Conservation (phyloP, 2,797 vertebrate genomes). For the Smutsia gigantea region DNA sequence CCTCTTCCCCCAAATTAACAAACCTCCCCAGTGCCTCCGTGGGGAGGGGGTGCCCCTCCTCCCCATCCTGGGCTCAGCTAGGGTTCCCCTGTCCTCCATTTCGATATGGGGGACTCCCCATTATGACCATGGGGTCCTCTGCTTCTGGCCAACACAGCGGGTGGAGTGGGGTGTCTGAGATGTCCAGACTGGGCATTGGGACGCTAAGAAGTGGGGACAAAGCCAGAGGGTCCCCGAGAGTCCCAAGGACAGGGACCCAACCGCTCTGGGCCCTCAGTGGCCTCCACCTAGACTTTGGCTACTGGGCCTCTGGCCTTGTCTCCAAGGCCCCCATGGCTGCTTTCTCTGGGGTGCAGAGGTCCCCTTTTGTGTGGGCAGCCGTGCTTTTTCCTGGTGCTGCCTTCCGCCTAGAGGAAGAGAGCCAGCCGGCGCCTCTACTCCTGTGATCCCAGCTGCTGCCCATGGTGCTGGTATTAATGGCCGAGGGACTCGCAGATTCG, state of each 20-base stretch:
- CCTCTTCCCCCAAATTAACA: background rate
- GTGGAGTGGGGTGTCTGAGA: background rate
- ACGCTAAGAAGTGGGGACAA: background rate
- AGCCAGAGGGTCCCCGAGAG: background rate
- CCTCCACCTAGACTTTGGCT: background rate
- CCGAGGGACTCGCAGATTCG: background rate
- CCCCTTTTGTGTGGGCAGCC: conserved; percentile 44
- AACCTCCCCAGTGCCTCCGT: background rate
- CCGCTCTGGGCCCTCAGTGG: background rate
- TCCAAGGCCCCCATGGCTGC: rapidly evolving
- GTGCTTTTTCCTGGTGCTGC: background rate
- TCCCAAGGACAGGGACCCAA: background rate
- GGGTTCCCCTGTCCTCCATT: conserved; percentile 43
- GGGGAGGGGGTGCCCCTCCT: background rate
- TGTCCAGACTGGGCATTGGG: background rate
- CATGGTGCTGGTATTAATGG: conserved; percentile 51
- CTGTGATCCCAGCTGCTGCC: background rate
- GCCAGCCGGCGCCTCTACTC: background rate
- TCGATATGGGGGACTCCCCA: background rate
- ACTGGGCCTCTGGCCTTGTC: background rate
- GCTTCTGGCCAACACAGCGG: background rate
- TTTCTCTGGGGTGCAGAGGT: background rate
- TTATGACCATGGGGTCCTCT: background rate
- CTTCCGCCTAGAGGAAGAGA: background rate
- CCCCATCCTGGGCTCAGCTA: background rate